These are phyloP conservation scores for Dicerorhinus sumatrensis DNA, from an alignment of 2,113 vertebrate genomes.

Conservation along the genomic window DNA sequence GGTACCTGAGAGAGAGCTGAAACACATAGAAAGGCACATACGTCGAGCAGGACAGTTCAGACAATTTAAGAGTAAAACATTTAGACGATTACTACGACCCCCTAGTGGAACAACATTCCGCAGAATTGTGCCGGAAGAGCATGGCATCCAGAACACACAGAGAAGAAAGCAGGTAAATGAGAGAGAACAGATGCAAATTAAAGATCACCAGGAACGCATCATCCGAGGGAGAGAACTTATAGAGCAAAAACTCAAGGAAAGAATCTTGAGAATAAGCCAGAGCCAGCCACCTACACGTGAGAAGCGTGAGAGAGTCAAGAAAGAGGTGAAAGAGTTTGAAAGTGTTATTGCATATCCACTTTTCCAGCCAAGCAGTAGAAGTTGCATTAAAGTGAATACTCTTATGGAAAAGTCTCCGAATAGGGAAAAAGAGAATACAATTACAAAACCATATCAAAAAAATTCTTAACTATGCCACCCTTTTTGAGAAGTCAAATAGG, in stretches of 20 bases:
- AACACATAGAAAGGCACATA: conserved; percentile 51
- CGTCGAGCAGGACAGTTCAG: not conserved
- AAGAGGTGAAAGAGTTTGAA: conserved; percentile 37
- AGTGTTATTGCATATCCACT: conserved; percentile 57
- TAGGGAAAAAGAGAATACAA: not conserved
- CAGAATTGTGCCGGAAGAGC: not conserved
- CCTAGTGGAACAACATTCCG: conserved; percentile 8
- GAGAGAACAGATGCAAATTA: conserved; percentile 59
- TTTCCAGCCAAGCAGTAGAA: conserved; percentile 49
- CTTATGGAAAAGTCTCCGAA: conserved; percentile 59
- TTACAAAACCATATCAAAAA: conserved; percentile 23
- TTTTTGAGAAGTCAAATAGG: conserved; percentile 72
- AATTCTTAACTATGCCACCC: conserved; percentile 62
- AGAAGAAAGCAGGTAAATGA: conserved; percentile 34
- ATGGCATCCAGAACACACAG: not conserved
- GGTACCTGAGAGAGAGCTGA: conserved; percentile 52
- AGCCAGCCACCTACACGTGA: not conserved
- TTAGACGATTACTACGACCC: not conserved
- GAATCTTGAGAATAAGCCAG: conserved; percentile 25
- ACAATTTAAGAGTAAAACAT: not conserved
- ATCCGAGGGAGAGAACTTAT: conserved; percentile 45
- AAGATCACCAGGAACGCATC: conserved; percentile 65
- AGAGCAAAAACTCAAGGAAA: conserved; percentile 56
- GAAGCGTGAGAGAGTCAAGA: not conserved
- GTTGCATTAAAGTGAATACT: conserved; percentile 59